Base-by-base conservation (phyloP, 2,888 invertebrate genomes). In the Drosophila helvetica region DNA sequence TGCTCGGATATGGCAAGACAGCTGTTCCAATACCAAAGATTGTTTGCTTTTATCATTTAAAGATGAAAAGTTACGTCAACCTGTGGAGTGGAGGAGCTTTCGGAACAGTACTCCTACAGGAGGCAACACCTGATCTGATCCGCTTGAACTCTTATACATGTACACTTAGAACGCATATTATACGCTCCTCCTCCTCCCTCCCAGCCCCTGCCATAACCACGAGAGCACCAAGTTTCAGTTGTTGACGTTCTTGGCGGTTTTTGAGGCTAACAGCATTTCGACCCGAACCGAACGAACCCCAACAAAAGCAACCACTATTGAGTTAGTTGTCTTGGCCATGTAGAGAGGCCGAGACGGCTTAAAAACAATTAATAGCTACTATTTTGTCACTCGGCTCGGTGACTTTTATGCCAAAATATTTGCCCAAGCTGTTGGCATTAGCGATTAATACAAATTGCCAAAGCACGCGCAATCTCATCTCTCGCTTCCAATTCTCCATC, bases 231-330 rank as follows among this genome's bases (percentile, higher is more conserved):
- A 74, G 79, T 75, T 77, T 74, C 64, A 79, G 76, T 77, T 81
- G 80, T 77, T 82, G 84, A 79, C 79, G 85, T 85, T 85, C 86
- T 86, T 85, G 85, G 86, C 75, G 88, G 88, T 86, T 88, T 86
- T 88, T 89, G 89, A 90, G 90, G 90, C 88, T 89, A 90, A 89
- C 89, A 88, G 79, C 89, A 86, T 88, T 86, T 81, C 38, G 46
- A 61, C 45, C 74, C 68, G 15, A 38, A 6, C 15, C 7, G 38
- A 38, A 15, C 38, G 38, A 38, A 38, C 38, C 15, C 38, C 33
- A 58, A 63, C 45, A 54, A 74, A 58, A 79, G 67, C 53, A 78
- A 56, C 65, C 61, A 56, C 66, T 66, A 48, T 67, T 69, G 63
- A 75, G 62, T 83, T 67, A 75, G 62, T 83, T 67, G 84, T 72